Conservation (phyloP, 1,140 invertebrate species). For the Philotrypesis tridentata region DNA sequence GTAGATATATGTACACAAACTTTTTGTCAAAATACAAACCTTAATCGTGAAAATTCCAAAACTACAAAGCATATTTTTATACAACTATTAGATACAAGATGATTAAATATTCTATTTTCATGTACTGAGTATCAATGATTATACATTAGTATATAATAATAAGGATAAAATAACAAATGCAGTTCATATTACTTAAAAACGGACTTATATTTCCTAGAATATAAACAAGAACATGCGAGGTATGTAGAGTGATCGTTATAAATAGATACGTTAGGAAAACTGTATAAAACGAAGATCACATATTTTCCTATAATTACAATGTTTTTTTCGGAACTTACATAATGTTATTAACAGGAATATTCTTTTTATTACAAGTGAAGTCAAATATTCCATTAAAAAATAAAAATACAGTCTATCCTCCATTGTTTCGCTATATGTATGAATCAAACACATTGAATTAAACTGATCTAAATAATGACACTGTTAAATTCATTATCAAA, state of each 20-base stretch:
- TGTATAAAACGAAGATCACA: constrained; percentile 54
- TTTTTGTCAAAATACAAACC: no score
- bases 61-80: no score
- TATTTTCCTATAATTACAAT: constrained; percentile 52
- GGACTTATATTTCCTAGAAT: constrained; percentile 53
- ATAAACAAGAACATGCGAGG: constrained; percentile 54
- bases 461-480: constrained; percentile 58
- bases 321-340: constrained; percentile 49
- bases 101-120: no score
- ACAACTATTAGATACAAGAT: no score
- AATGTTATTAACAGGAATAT: constrained; percentile 51
- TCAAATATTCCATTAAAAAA: constrained; percentile 47
- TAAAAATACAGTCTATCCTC: constrained; percentile 66
- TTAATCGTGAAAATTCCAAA: no score
- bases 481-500: constrained; percentile 59
- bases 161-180: background rate
- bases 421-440: constrained; percentile 64
- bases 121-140: no score
- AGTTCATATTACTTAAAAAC: constrained; percentile 48
- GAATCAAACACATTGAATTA: constrained; percentile 60
- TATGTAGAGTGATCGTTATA: constrained; percentile 53
- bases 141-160: no score
- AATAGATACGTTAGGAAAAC: constrained; percentile 53
- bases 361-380: constrained; percentile 47
- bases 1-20: no score